Evolutionary conservation across 2,888 invertebrate genomes (phyloP).

Genomic region (Plebejus melissa): DNA sequence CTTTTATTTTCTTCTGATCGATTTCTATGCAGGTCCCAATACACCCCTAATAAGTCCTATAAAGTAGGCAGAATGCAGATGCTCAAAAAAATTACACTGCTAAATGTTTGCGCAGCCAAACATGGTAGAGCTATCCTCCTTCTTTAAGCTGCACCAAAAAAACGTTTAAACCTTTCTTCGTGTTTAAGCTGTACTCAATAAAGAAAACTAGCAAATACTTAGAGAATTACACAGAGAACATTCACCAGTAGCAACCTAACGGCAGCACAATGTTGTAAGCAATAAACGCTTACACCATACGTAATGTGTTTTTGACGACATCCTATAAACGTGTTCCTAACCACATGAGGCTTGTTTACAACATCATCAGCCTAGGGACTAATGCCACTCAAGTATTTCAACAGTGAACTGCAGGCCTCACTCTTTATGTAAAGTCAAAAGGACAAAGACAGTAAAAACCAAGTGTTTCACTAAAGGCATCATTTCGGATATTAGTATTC

Average conservation of each 20-base stretch:
- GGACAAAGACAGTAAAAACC: no score
- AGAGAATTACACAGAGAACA: not conserved
- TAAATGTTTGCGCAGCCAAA: not conserved
- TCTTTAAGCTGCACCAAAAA: no score
- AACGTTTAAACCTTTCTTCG: no score
- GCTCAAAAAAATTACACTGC: not conserved
- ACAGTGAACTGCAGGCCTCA: not conserved
- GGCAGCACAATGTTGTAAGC: not conserved
- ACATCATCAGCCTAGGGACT: not conserved
- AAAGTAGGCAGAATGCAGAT: no score
- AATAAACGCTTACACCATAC: constrained; percentile 12
- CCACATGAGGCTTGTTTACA: constrained; percentile 10
- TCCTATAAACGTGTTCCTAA: constrained; percentile 16
- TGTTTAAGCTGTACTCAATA: not conserved
- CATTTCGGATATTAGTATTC: no score
- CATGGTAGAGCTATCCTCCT: not conserved
- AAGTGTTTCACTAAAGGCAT: no score
- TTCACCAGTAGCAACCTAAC: constrained; percentile 11
- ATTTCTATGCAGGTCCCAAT: no score
- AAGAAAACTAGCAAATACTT: not conserved
- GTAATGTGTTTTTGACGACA: constrained; percentile 19
- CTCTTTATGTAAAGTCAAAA: not conserved
- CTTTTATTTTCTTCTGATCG: no score
- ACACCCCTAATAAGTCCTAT: no score
- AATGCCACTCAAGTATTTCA: not conserved